Evolutionary conservation across 2,888 invertebrate genomes (phyloP).

Genomic region (Pachymerium ferrugineum): DNA sequence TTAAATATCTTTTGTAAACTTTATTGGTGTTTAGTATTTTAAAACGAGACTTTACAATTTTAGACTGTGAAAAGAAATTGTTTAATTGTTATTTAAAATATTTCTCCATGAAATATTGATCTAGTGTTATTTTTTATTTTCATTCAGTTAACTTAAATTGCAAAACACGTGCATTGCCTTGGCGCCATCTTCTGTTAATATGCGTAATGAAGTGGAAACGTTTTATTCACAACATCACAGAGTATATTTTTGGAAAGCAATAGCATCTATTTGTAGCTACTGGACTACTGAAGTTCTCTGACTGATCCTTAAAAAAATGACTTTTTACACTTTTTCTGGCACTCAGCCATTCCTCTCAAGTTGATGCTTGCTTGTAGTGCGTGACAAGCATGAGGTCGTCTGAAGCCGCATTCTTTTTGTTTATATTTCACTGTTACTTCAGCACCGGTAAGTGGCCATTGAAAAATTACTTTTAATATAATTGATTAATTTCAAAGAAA

Average conservation of each 20-base stretch:
- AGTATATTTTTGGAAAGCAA: background rate
- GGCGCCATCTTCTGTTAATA: background rate
- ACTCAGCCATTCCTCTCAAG: background rate
- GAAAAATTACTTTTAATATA: too few species aligned
- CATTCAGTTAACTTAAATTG: too few species aligned
- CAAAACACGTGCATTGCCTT: too few species aligned
- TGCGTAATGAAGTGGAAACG: background rate
- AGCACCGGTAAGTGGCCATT: too few species aligned
- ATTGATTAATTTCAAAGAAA: too few species aligned
- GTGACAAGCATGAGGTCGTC: constrained; percentile 14
- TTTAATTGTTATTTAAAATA: too few species aligned
- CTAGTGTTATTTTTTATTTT: too few species aligned
- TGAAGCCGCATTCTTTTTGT: background rate
- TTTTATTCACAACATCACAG: background rate
- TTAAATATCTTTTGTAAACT: too few species aligned
- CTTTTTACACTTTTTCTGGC: constrained; percentile 13
- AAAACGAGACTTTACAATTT: too few species aligned
- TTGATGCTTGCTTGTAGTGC: background rate
- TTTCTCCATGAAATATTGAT: too few species aligned
- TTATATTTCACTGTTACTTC: background rate
- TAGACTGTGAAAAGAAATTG: too few species aligned
- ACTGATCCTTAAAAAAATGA: background rate
- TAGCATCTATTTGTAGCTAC: background rate
- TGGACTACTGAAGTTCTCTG: background rate
- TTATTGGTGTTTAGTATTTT: too few species aligned